Evolutionary conservation across 2,888 invertebrate genomes (phyloP).

Genomic region (Aporophyla lueneburgensis): DNA sequence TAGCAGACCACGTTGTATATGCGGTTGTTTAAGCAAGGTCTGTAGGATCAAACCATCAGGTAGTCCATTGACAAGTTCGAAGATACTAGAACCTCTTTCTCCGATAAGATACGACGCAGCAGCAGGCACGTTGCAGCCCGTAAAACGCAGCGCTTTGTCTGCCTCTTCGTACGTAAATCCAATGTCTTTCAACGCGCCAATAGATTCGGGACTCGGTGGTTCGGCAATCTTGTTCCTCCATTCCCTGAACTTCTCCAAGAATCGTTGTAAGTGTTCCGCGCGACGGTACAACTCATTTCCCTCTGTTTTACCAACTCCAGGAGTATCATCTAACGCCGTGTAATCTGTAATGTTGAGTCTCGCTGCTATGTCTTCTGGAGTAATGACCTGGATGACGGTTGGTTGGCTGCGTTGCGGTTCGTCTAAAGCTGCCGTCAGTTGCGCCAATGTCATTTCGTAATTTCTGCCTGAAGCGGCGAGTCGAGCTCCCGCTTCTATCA

Average conservation of each 20-base stretch:
- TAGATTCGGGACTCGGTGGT: conserved; percentile 79
- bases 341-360: conserved; percentile 69
- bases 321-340: conserved; percentile 57
- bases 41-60: conserved; percentile 85
- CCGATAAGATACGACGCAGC: conserved; percentile 87
- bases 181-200: conserved; percentile 80
- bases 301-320: conserved; percentile 50
- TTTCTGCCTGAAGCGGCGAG: conserved; percentile 85
- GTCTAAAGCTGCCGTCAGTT: conserved; percentile 83
- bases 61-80: conserved; percentile 84
- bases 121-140: conserved; percentile 86
- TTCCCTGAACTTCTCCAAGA: conserved; percentile 84
- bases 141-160: conserved; percentile 80
- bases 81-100: conserved; percentile 86
- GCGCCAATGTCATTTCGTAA: conserved; percentile 83
- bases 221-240: conserved; percentile 83
- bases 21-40: conserved; percentile 84
- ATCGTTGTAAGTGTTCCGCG: conserved; percentile 83
- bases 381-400: conserved; percentile 81
- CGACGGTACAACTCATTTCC: conserved; percentile 75
- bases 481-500: conserved; percentile 86
- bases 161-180: conserved; percentile 82
- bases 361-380: conserved; percentile 84
- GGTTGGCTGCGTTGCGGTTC: conserved; percentile 76
- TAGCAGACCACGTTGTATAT: conserved; percentile 85